Base-by-base conservation (phyloP, 2,888 invertebrate genomes). In the Pristionchus japonicus region DNA sequence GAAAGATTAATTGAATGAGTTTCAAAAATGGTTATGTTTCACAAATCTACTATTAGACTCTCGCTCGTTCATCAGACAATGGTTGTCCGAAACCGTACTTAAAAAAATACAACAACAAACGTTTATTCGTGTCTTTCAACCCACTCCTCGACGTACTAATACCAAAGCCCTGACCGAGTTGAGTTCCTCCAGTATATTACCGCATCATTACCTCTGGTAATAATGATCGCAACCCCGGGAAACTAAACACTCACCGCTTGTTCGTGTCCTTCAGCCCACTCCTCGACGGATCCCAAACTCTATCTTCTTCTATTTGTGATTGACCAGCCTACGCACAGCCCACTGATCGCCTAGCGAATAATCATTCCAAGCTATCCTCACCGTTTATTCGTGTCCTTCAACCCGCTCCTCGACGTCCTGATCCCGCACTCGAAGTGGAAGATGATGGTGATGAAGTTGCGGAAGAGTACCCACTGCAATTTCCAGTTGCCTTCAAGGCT, bases 351-450 rank as follows among this genome's bases (percentile, higher is more conserved):
- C n/a, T n/a, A n/a, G n/a, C n/a, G n/a, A n/a, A n/a, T n/a, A n/a
- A n/a, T n/a, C n/a, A n/a, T n/a, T n/a, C n/a, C n/a, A n/a, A n/a
- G n/a, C n/a, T 82, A n/a, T 15, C 9, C 61, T 43, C 0, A 85
- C 85, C 85, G 85, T 20, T 85, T 61, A 23, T 40, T 37, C 13
- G 61, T 85, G 57, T 88, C 88, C 9, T 52, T 64, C 7, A 85
- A 77, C 6, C 88, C 83, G 15, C 80, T n/a, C 37, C 57, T 77
- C 23, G 89, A 87, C 3, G 90, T 88, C 13, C 88, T 43, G 20
- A 87, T 89, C 3, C 88, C 88, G 70, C 87, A 83, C 20, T 90
- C 90, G 77, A 89, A 87, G 64, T 84, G 85, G 87, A 87, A 89
- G 64, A 90, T 83, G 20, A 86, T 89, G 23, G 84, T 82, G 40